Conservation (phyloP, 2,797 vertebrate species). For the Notoglanidium macrostoma region DNA sequence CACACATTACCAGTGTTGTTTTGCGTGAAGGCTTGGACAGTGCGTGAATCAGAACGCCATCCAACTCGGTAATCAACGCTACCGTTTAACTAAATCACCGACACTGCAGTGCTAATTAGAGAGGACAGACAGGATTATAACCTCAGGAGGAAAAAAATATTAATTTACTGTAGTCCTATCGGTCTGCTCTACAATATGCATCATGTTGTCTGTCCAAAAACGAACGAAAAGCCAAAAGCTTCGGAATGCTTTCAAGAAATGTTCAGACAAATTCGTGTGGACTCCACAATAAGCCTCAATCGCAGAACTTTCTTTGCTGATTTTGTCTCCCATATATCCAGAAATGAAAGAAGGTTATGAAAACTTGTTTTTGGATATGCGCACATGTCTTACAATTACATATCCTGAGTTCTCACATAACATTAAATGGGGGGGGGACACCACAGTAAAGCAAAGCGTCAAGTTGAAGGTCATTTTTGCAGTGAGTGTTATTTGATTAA, state of each 20-base stretch:
- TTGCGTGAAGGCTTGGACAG: not conserved
- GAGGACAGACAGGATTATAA: not conserved
- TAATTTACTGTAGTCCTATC: not conserved
- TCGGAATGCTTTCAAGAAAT: not conserved
- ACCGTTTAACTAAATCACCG: not conserved
- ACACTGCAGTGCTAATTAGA: not conserved
- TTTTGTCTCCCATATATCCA: not conserved
- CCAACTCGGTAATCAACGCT: no score
- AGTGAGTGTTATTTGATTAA: not conserved
- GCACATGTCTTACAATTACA: not conserved
- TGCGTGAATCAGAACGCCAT: not conserved
- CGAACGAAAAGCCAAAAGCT: not conserved
- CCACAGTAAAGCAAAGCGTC: not conserved
- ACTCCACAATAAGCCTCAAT: constrained; percentile 11
- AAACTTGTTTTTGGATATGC: not conserved
- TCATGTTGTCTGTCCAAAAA: not conserved
- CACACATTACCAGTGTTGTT: not conserved
- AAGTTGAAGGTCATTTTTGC: not conserved
- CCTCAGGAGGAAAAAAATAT: not conserved
- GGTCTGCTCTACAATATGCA: not conserved
- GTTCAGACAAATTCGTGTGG: not conserved
- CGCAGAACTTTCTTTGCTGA: constrained; percentile 12
- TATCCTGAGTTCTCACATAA: constrained; percentile 5
- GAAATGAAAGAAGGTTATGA: not conserved
- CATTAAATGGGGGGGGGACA: not conserved